Evolutionary conservation across 2,113 vertebrate genomes (phyloP).

Genomic region (Monopterus albus): DNA sequence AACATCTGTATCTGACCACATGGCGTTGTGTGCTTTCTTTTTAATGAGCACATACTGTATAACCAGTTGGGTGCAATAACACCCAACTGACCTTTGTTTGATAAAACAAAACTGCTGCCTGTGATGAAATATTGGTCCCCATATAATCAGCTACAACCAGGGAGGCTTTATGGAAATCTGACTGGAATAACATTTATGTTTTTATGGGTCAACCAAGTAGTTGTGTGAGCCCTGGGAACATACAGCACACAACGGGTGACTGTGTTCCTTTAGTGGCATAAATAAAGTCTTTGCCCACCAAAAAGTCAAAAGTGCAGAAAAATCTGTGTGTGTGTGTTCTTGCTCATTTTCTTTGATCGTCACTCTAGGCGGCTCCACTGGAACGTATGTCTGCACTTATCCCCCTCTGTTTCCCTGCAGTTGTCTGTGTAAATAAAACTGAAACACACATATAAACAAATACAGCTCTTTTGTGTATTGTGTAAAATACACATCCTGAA

Average conservation of each 20-base stretch:
- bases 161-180: slow-evolving; percentile 45
- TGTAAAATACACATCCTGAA: background rate
- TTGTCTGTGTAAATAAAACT: slow-evolving; percentile 24
- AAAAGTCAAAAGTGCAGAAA: slow-evolving; percentile 11
- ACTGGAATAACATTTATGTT: slow-evolving; percentile 3
- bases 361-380: slow-evolving; percentile 26
- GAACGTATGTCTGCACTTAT: slow-evolving; percentile 47
- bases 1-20: slow-evolving; percentile 29
- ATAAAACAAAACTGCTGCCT: slow-evolving; percentile 47
- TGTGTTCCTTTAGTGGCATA: slow-evolving; percentile 18
- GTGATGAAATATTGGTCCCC: slow-evolving; percentile 37
- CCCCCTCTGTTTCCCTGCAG: slow-evolving; percentile 38
- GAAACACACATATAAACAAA: slow-evolving; percentile 5
- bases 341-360: slow-evolving; percentile 60
- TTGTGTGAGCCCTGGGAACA: slow-evolving; percentile 6
- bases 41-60: slow-evolving; percentile 45
- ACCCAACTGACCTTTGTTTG: slow-evolving; percentile 29
- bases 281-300: slow-evolving; percentile 21
- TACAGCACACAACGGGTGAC: slow-evolving; percentile 12
- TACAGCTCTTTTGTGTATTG: background rate
- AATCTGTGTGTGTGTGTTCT: slow-evolving; percentile 22
- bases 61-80: slow-evolving; percentile 40
- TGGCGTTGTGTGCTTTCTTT: slow-evolving; percentile 7
- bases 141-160: slow-evolving; percentile 21
- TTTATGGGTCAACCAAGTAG: slow-evolving; percentile 18